Base-by-base conservation (phyloP, 2,888 invertebrate genomes). In the Alloplasta piceator region DNA sequence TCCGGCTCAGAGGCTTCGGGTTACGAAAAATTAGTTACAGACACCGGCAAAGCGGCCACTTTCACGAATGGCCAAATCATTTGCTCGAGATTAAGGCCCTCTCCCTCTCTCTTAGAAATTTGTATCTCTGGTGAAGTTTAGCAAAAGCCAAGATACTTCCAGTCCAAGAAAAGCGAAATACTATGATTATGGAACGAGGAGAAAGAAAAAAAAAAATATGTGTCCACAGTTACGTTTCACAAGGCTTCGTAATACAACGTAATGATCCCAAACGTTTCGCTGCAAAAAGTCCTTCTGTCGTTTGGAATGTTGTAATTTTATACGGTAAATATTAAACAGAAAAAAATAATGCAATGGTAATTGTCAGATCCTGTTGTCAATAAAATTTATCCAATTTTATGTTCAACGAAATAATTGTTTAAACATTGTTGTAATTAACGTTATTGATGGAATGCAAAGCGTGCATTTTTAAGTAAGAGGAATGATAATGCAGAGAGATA, bases 21-120 rank as follows among this genome's bases (percentile, higher is more conserved):
- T 71, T 72, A 78, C 71, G 71, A 77, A 77, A 77, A 77, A 77
- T 75, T 71, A 36, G 74, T 81, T 81, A 74, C 81, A 61, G 74
- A 74, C 73, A 74, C 78, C 66, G 55, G 52, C 9, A 41, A 36
- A 26, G 39, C 70, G 78, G 73, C 73, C 70, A 81, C 81, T 81
- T 81, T 81, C 78, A 81, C 81, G 81, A 81, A 73, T 80, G 80
- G 77, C 77, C 80, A 78, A 81, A 74, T 70, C 56, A 50, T 48
- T 38, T 61, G 68, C 74, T 16, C 64, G 60, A 60, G 72, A 76
- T 76, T 67, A 14, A 61, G 70, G 9, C 68, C 64, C 48, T 50
- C 50, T 7, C 14, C 9, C 43, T 43, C 10, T 1, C 43, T 43
- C n/a, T n/a, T n/a, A n/a, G n/a, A n/a, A n/a, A n/a, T n/a, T 10